These are phyloP conservation scores for Otus scops DNA, from an alignment of 2,797 vertebrate genomes.

Conservation along the genomic window DNA sequence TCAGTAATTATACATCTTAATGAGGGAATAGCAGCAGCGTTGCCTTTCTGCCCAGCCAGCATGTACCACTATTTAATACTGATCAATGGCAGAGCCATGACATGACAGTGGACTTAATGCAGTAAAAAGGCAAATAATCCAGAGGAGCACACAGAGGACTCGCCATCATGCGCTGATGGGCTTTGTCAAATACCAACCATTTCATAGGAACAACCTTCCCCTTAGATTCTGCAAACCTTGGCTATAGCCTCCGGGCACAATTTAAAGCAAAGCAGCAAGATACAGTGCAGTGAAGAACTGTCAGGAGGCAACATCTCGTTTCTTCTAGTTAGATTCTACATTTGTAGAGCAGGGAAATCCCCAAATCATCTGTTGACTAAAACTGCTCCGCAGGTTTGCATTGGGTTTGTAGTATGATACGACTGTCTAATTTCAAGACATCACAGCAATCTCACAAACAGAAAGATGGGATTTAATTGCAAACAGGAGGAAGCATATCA, in stretches of 20 bases:
- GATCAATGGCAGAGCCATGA: background rate
- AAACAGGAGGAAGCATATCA: background rate
- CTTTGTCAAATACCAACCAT: background rate
- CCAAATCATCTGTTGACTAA: background rate
- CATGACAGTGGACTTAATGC: background rate
- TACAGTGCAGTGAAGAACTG: background rate
- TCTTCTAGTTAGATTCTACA: background rate
- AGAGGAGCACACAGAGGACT: background rate
- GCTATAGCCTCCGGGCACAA: background rate
- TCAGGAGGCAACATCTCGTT: background rate
- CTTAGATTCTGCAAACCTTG: background rate
- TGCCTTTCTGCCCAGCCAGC: background rate
- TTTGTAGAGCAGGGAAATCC: background rate
- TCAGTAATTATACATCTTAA: background rate
- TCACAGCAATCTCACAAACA: background rate
- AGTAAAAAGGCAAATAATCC: slow-evolving; percentile 17
- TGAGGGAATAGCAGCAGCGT: background rate
- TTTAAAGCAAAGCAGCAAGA: background rate
- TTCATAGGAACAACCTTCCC: background rate
- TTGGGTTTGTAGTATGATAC: background rate
- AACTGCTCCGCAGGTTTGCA: background rate
- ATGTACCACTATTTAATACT: background rate
- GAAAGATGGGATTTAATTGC: background rate
- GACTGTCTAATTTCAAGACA: background rate
- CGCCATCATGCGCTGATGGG: accelerated